phyloP scores from a whole-genome alignment of 2,888 invertebrate genomes.

The Melanostoma scalare region DNA sequence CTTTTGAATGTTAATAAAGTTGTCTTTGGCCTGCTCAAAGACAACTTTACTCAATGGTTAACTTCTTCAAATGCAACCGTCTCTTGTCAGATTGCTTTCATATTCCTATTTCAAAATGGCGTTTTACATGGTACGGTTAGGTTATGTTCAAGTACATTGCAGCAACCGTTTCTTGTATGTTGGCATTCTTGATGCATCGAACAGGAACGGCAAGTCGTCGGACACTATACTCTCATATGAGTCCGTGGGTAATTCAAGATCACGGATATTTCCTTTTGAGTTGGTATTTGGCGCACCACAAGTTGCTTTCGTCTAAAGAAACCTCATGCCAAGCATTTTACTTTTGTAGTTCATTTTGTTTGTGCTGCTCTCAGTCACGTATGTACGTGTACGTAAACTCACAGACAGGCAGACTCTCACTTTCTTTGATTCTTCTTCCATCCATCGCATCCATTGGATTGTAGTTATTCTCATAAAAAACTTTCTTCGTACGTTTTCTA shows the following conservation, averaged over 20 bases:
- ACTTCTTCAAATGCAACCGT: constrained; percentile 23
- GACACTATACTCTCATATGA: background rate
- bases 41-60: no score
- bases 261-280: constrained; percentile 37
- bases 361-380: constrained; percentile 40
- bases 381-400: background rate
- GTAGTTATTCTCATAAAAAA: constrained; percentile 33
- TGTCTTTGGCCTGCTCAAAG: no score
- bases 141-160: constrained; percentile 17
- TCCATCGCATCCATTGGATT: constrained; percentile 11
- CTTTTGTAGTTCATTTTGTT: background rate
- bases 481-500: constrained; percentile 64
- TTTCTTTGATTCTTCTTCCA: constrained; percentile 50
- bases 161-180: background rate
- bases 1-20: no score
- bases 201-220: background rate
- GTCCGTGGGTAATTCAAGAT: constrained; percentile 51
- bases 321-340: background rate
- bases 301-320: background rate
- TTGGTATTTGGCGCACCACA: constrained; percentile 25
- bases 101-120: constrained; percentile 21
- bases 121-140: background rate
- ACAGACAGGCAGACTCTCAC: constrained; percentile 41
- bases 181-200: background rate
- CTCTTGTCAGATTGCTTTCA: constrained; percentile 46